Percentiles rank a stretch among this genome's conserved stretches.
Conservation (phyloP, 2,797 vertebrate species). For the Hyperoplus lanceolatus region DNA sequence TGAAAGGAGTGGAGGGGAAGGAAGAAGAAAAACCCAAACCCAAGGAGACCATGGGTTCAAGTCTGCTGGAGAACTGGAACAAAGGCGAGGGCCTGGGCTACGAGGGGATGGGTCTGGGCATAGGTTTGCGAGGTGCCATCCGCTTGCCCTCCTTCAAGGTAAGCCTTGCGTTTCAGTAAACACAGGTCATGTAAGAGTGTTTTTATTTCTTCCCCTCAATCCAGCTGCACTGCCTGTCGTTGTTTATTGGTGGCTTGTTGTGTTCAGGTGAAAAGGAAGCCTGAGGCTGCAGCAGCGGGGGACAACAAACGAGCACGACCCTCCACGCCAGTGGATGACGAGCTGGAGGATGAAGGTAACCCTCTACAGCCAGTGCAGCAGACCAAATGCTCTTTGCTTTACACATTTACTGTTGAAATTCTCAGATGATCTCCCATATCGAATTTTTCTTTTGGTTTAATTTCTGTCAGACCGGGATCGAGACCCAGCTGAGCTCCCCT, state of each 20-base stretch:
- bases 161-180: background rate
- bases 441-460: background rate
- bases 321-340: slow-evolving; percentile 94
- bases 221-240: no score
- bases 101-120: slow-evolving; percentile 94
- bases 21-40: slow-evolving; percentile 95
- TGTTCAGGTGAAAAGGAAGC: slow-evolving; percentile 96
- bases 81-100: slow-evolving; percentile 96
- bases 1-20: slow-evolving; percentile 93
- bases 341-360: slow-evolving; percentile 94
- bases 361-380: background rate
- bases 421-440: background rate
- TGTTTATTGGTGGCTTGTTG: slow-evolving; percentile 26
- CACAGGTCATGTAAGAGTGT: no score
- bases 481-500: slow-evolving; percentile 86
- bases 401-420: background rate
- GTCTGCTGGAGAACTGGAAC: slow-evolving; percentile 96
- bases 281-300: slow-evolving; percentile 88
- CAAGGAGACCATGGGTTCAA: slow-evolving; percentile 92
- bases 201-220: background rate
- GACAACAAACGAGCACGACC: slow-evolving; percentile 96
- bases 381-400: background rate
- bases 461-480: slow-evolving; percentile 85
- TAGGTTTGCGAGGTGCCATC: slow-evolving; percentile 94
- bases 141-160: slow-evolving; percentile 98